Evolutionary conservation across 2,888 invertebrate species (phyloP).

Genomic region (Spisula subtruncata): DNA sequence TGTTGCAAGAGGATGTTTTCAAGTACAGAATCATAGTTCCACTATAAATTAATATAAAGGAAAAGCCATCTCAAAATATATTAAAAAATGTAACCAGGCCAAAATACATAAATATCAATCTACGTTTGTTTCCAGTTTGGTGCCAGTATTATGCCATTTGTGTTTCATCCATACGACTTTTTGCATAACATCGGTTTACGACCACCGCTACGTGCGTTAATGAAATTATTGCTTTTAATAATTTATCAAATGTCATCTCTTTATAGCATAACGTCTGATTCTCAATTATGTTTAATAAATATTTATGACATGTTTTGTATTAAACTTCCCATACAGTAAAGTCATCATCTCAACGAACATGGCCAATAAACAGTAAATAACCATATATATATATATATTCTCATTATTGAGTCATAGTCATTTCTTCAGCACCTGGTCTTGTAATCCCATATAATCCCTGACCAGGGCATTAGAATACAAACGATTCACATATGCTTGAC

Average conservation of each 20-base stretch:
- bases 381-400: background rate
- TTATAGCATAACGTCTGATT: background rate
- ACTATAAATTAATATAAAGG: no score
- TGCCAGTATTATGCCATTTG: no score
- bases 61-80: no score
- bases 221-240: constrained; percentile 1
- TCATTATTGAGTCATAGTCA: background rate
- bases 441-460: background rate
- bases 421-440: background rate
- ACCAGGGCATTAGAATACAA: background rate
- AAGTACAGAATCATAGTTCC: no score
- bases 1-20: no score
- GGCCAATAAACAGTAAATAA: background rate
- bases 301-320: background rate
- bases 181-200: background rate
- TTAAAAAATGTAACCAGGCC: no score
- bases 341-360: background rate
- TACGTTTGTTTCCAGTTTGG: background rate
- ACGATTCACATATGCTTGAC: background rate
- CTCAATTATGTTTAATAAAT: constrained; percentile 13
- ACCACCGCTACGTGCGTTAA: background rate
- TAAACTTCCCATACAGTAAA: background rate
- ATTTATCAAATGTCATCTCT: background rate
- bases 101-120: no score
- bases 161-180: background rate